Percentiles rank a stretch among this genome's conserved stretches.
Conservation (phyloP, 2,888 invertebrate genomes). For the Eulithis testata region DNA sequence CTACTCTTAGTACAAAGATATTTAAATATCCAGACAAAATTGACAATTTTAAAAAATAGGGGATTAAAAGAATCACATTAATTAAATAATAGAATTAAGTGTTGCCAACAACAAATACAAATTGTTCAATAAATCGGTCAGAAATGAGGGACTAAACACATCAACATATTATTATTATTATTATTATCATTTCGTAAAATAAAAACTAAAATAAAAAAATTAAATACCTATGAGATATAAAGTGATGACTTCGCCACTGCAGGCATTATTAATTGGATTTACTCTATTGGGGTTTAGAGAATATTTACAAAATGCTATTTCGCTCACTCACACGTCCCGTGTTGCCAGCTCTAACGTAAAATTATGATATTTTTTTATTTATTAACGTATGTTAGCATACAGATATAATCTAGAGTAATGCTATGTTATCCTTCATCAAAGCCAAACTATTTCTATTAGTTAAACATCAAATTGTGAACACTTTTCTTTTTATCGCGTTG, state of each 20-base stretch:
- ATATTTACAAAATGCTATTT: constrained; percentile 82
- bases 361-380: constrained; percentile 38
- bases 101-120: constrained; percentile 55
- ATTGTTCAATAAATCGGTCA: constrained; percentile 42
- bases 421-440: constrained; percentile 44
- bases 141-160: constrained; percentile 63
- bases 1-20: constrained; percentile 66
- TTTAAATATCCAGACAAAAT: constrained; percentile 58
- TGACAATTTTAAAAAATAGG: constrained; percentile 53
- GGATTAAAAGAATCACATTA: constrained; percentile 67
- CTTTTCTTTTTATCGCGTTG: constrained; percentile 61
- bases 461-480: constrained; percentile 62
- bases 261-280: constrained; percentile 73
- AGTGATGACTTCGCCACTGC: constrained; percentile 76
- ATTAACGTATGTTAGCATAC: constrained; percentile 48
- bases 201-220: constrained; percentile 74
- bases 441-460: constrained; percentile 46
- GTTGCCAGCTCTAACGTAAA: constrained; percentile 55
- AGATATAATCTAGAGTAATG: constrained; percentile 49
- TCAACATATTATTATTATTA: constrained; percentile 59
- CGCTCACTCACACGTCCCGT: constrained; percentile 68
- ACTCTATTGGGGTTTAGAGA: constrained; percentile 75
- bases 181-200: constrained; percentile 65
- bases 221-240: constrained; percentile 83
- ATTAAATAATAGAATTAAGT: too few relatives aligned